These are phyloP conservation scores for Eristalinus aeneus DNA, from an alignment of 2,888 invertebrate genomes.

Conservation along the genomic window DNA sequence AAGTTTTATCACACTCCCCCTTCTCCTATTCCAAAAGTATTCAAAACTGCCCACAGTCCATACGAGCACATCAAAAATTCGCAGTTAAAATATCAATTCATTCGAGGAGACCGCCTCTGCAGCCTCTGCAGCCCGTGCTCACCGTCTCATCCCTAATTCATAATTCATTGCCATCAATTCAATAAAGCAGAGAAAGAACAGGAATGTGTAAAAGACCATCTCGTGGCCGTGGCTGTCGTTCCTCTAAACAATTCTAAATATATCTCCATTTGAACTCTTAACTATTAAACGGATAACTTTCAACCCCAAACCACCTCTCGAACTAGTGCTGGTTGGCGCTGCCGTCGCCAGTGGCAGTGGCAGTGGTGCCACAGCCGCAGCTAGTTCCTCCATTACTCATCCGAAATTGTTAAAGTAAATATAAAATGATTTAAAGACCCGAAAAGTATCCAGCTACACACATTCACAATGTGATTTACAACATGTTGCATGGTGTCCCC, in stretches of 20 bases:
- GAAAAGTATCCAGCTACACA: constrained; percentile 46
- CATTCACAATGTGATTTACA: constrained; percentile 65
- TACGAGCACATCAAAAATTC: constrained; percentile 12
- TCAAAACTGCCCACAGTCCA: no score
- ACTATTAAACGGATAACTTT: constrained; percentile 41
- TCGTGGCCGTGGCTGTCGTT: not conserved
- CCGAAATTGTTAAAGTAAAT: constrained; percentile 66
- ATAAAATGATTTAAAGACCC: constrained; percentile 69
- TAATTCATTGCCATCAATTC: constrained; percentile 41
- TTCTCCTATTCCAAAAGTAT: not conserved
- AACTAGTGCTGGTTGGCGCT: not conserved
- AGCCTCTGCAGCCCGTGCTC: not conserved
- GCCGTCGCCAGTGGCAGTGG: not conserved
- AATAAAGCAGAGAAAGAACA: constrained; percentile 18
- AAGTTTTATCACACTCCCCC: not conserved
- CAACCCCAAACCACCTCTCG: not conserved
- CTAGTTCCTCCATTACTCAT: constrained; percentile 53
- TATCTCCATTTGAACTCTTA: constrained; percentile 37
- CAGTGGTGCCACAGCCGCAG: constrained; percentile 5
- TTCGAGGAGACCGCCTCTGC: not conserved
- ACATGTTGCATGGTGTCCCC: constrained; percentile 64
- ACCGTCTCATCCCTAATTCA: constrained; percentile 28
- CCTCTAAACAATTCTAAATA: constrained; percentile 35
- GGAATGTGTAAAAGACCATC: constrained; percentile 15
- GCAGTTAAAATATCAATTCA: constrained; percentile 44